Conservation (phyloP, 2,888 invertebrate genomes). For the Autographa pulchrina region DNA sequence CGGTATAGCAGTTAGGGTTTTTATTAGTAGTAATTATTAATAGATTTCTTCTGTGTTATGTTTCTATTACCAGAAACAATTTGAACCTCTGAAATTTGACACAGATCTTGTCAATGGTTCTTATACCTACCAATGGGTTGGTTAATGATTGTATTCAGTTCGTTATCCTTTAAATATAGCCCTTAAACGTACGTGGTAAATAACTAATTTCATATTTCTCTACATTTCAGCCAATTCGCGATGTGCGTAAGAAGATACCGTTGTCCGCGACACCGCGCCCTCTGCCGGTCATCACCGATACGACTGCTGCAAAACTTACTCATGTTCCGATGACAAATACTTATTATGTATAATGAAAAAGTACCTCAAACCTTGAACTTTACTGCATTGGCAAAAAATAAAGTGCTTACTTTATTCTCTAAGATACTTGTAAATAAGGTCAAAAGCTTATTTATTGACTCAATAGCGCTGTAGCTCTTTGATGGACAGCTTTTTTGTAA, state of each 20-base stretch:
- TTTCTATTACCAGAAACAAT: no score
- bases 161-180: no score
- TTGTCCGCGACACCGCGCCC: conserved; percentile 92
- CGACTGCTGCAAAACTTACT: conserved; percentile 93
- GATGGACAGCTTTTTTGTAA: neutral
- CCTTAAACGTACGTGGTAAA: no score
- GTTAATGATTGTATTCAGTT: no score
- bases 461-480: neutral
- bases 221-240: conserved; percentile 86
- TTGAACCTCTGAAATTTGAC: no score
- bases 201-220: neutral
- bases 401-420: neutral
- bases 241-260: conserved; percentile 93
- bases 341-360: neutral
- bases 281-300: conserved; percentile 93
- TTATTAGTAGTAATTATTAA: no score
- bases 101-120: no score
- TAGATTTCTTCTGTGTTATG: no score
- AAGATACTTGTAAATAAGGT: neutral
- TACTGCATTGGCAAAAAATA: neutral
- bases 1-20: no score
- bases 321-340: conserved; percentile 80
- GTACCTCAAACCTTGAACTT: neutral
- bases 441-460: neutral
- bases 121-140: no score